Conservation (phyloP, 2,113 vertebrate genomes). For the Caretta caretta region DNA sequence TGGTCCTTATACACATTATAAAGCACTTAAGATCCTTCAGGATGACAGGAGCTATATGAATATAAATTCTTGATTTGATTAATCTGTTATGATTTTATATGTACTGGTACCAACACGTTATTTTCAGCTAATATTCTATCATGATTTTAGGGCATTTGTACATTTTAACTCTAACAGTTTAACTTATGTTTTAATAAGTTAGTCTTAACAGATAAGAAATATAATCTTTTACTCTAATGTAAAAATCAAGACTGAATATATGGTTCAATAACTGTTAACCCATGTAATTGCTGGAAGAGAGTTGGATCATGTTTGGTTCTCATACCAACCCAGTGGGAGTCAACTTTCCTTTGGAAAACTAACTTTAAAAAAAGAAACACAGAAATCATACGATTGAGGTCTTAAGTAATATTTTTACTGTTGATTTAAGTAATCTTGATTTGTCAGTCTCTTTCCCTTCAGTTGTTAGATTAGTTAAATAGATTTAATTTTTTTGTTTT, state of each 20-base stretch:
- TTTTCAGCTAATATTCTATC: not conserved
- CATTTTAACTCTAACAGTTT: not conserved
- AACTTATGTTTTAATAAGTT: not conserved
- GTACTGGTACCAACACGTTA: not conserved
- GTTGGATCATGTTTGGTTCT: not conserved
- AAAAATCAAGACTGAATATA: not conserved
- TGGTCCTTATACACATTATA: not conserved
- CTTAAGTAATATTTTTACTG: not conserved
- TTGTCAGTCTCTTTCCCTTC: not conserved
- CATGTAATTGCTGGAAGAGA: not conserved
- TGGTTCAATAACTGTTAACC: not conserved
- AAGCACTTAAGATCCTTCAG: not conserved
- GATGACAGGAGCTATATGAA: not conserved
- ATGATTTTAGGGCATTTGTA: not conserved
- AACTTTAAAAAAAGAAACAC: not conserved
- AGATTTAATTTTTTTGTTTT: not conserved
- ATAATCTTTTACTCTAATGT: not conserved
- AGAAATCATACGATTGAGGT: not conserved
- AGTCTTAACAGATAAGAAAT: not conserved
- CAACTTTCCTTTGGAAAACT: not conserved
- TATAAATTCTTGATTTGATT: not conserved
- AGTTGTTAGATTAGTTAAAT: not conserved
- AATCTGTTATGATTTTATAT: not conserved
- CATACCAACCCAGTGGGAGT: not conserved
- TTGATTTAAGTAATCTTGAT: not conserved